A percentile compares a stretch with the other conserved stretches of the same genome.
Conservation (phyloP, 1,140 invertebrate genomes). For the Aphelenchoides fujianensis region DNA sequence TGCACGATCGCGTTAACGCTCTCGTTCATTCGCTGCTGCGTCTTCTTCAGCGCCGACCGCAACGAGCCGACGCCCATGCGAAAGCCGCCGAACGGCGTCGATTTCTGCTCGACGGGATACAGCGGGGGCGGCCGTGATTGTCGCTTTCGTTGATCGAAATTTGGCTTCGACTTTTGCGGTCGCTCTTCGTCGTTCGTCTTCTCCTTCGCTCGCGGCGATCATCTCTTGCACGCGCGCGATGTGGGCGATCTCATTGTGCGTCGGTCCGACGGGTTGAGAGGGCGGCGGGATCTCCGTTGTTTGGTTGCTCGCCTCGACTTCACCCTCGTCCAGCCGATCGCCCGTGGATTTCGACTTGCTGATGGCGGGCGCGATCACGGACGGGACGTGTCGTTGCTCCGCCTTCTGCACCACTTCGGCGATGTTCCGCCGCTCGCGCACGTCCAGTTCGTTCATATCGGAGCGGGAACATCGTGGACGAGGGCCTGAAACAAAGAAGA, state of each 20-base stretch:
- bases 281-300: no score
- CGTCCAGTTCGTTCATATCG: conserved; percentile 25
- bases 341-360: not conserved
- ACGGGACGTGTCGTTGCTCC: conserved; percentile 24
- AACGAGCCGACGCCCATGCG: not conserved
- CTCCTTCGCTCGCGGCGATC: conserved; percentile 6
- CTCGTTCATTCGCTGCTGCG: not conserved
- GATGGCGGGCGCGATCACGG: conserved; percentile 10
- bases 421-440: conserved; percentile 33
- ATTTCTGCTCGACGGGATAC: conserved; percentile 1
- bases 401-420: conserved; percentile 36
- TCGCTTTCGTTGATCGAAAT: not conserved
- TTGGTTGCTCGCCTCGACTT: no score
- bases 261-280: no score
- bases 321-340: not conserved
- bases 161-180: not conserved
- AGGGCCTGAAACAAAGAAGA: conserved; percentile 37
- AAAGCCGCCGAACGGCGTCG: not conserved
- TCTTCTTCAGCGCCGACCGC: conserved; percentile 1
- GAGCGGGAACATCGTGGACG: conserved; percentile 27
- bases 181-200: conserved; percentile 15
- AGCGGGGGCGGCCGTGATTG: not conserved
- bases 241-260: conserved; percentile 30
- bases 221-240: conserved; percentile 24
- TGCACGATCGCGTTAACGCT: not conserved